Evolutionary conservation across 1,140 invertebrate genomes (phyloP).

Genomic region (Leguminivora glycinivorella): DNA sequence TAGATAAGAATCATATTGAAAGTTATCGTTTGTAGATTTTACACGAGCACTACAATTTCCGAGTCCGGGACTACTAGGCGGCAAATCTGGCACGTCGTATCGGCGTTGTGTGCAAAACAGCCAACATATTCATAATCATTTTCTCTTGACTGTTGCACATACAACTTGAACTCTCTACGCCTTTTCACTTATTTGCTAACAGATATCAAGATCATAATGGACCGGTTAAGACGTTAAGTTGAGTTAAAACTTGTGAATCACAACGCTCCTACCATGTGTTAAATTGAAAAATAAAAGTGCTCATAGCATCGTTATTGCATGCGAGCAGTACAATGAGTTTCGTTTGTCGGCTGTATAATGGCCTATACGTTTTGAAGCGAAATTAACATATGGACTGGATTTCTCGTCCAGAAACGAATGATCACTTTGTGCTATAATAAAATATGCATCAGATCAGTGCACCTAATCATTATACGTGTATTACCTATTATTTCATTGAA

Average conservation of each 20-base stretch:
- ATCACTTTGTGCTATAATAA: no score
- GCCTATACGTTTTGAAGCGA: neutral
- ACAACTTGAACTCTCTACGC: neutral
- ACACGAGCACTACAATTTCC: neutral
- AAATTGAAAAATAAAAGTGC: conserved; percentile 19
- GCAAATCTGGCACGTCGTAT: neutral
- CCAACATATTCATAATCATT: neutral
- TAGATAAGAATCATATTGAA: no score
- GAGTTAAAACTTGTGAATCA: neutral
- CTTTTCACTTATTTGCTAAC: neutral
- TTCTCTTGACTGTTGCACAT: neutral
- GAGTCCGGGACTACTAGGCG: neutral
- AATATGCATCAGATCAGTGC: no score
- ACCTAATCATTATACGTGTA: no score
- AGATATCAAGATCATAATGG: neutral
- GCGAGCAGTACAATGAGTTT: neutral
- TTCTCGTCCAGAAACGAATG: no score
- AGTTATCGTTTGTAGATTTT: conserved; percentile 2
- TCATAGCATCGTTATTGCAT: neutral
- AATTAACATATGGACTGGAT: neutral
- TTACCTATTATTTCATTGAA: no score
- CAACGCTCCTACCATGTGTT: conserved; percentile 7
- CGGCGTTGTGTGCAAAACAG: neutral
- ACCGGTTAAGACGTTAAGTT: neutral
- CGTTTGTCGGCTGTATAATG: neutral